Base-by-base conservation (phyloP, 2,888 invertebrate genomes). In the Mamestra brassicae region DNA sequence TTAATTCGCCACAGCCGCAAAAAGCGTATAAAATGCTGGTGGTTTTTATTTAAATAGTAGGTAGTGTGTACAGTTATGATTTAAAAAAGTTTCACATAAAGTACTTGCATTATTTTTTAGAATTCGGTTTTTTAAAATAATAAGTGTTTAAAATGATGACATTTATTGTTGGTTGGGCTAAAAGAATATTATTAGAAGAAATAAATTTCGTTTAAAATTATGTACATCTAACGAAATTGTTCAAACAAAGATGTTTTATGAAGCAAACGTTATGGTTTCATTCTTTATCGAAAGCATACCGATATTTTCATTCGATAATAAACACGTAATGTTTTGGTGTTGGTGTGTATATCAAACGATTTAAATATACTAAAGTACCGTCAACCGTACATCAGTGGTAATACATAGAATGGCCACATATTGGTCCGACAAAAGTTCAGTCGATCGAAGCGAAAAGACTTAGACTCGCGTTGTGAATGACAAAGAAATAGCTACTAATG, bases 181-280 rank as follows among this genome's bases (percentile, higher is more conserved):
- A 26, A 26, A 26, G 1, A 26, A 26, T 26, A 26, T 26, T 26
- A 26, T 26, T 26, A 26, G 26, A 26, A 26, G 26, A 26, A 26
- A 26, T 26, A 26, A 26, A 26, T 26, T 26, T 26, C 26, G 26
- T 26, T 1, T 26, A 26, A 26, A 26, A 26, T 1, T 26, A 26
- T 26, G 26, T 26, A 26, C 26, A 26, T 26, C 10, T n/a, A 38
- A 45, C 0, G 13, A 38, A 68, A 66, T 76, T 84, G 76, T 69
- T 76, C 47, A 8, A 70, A 62, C 52, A 17, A 50, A 62, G 6
- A 57, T 50, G 38, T 42, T 57, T 45, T 26, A 64, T 38, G 8
- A 61, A 52, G n/a, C 67, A 47, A 80, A 54, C 8, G 60, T n/a
- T 52, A 11, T 54, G 42, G 10, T 76, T 70, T 45, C 11, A 8